Evolutionary conservation across 2,113 vertebrate genomes (phyloP).

Genomic region (Rutilus rutilus): DNA sequence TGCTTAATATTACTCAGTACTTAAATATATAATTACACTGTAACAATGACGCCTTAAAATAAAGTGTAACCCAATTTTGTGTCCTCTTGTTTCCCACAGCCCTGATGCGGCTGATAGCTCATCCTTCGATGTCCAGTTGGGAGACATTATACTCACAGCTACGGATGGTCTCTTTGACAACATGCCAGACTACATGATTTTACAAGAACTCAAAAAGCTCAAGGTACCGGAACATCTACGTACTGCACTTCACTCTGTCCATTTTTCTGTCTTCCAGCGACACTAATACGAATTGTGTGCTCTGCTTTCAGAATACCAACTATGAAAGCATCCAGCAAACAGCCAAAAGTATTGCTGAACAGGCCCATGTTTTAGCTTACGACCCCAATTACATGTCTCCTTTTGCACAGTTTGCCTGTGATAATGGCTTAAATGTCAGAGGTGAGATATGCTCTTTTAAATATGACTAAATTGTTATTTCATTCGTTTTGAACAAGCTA

Average conservation of each 20-base stretch:
- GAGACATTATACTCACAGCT: constrained; percentile 96
- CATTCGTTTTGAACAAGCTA: background rate
- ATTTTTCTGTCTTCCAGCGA: background rate
- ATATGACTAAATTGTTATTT: background rate
- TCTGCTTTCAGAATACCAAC: constrained; percentile 85
- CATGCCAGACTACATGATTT: constrained; percentile 99
- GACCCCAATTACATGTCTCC: constrained; percentile 99
- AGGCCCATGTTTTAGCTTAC: constrained; percentile 95
- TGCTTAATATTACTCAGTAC: too few species aligned
- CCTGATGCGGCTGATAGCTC: constrained; percentile 95
- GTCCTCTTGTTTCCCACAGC: constrained; percentile 67
- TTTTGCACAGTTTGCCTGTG: constrained; percentile 98
- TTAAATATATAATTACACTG: too few species aligned
- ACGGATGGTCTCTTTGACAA: constrained; percentile 98
- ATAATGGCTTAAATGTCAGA: constrained; percentile 97
- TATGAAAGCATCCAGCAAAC: constrained; percentile 97
- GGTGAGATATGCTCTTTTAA: constrained; percentile 75
- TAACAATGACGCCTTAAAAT: too few species aligned
- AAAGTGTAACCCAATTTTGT: background rate
- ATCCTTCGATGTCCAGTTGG: constrained; percentile 94
- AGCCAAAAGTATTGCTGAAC: constrained; percentile 94
- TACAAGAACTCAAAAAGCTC: constrained; percentile 95
- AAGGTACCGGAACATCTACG: constrained; percentile 77
- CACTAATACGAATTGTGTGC: background rate
- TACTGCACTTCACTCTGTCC: background rate